phyloP scores from a whole-genome alignment of 2,797 vertebrate genomes.

The Melanotaenia parkinsoni region DNA sequence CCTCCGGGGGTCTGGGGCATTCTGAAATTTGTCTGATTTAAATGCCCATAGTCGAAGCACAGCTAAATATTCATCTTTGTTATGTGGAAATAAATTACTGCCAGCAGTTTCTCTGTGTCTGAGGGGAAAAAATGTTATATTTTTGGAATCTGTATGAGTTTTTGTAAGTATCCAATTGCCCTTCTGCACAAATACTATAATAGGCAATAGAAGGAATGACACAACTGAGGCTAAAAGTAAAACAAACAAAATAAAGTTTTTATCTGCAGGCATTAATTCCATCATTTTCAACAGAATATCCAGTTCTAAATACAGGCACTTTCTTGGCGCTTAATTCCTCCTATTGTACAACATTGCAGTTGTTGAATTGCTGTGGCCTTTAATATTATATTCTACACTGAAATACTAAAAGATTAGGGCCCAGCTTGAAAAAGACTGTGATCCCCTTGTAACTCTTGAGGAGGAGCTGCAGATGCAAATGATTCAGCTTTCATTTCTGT shows the following conservation, averaged over 20 bases:
- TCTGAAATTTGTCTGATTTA: background rate
- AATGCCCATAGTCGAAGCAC: background rate
- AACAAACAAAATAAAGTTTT: background rate
- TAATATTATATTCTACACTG: background rate
- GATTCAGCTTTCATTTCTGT: conserved; percentile 17
- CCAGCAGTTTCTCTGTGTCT: background rate
- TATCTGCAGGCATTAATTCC: background rate
- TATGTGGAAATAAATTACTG: background rate
- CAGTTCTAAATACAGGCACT: background rate
- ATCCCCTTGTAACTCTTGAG: background rate
- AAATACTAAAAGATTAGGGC: background rate
- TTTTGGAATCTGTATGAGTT: background rate
- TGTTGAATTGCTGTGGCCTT: background rate
- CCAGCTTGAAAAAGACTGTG: background rate
- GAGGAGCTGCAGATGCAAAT: conserved; percentile 28
- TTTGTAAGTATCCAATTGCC: background rate
- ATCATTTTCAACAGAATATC: background rate
- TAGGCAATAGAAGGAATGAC: background rate
- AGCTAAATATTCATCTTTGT: background rate
- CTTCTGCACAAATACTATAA: background rate
- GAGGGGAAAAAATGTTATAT: background rate
- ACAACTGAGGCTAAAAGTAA: background rate
- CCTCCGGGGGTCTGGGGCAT: background rate
- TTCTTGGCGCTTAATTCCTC: background rate
- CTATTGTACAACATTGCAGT: background rate